These are phyloP conservation scores for Melitaea cinxia DNA, from an alignment of 1,140 invertebrate genomes.

Conservation along the genomic window DNA sequence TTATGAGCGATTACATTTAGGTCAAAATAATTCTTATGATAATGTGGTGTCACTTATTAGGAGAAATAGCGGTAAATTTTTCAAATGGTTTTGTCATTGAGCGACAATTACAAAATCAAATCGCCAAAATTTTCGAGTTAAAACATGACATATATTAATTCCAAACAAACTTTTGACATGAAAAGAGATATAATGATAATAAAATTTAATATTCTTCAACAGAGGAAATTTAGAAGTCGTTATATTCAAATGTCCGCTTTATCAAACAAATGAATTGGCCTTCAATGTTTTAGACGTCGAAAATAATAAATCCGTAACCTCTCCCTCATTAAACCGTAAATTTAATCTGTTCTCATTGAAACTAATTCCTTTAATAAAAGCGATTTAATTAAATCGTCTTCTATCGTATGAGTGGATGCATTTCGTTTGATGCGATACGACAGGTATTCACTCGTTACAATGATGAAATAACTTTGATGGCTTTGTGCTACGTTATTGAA, in stretches of 20 bases:
- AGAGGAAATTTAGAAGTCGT: conserved; percentile 1
- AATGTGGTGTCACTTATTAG: no score
- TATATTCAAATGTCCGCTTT: conserved; percentile 13
- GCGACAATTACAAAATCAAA: no score
- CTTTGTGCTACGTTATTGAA: background rate
- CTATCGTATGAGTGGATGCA: background rate
- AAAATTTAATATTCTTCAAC: background rate
- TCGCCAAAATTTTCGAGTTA: no score
- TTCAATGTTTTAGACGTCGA: conserved; percentile 11
- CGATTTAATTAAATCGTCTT: conserved; percentile 24
- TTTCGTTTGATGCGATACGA: background rate
- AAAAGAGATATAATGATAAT: background rate
- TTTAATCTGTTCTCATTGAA: conserved; percentile 32
- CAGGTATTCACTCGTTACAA: background rate
- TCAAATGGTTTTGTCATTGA: no score
- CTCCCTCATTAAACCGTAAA: conserved; percentile 29
- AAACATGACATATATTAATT: background rate
- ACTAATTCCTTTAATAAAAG: conserved; percentile 28
- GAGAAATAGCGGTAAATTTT: no score
- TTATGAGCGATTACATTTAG: no score
- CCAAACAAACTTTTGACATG: background rate
- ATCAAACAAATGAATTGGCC: conserved; percentile 20
- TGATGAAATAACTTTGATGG: background rate
- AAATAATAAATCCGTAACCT: conserved; percentile 22
- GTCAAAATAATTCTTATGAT: no score